phyloP scores from a whole-genome alignment of 2,797 vertebrate genomes.

The Botia kubotai region DNA sequence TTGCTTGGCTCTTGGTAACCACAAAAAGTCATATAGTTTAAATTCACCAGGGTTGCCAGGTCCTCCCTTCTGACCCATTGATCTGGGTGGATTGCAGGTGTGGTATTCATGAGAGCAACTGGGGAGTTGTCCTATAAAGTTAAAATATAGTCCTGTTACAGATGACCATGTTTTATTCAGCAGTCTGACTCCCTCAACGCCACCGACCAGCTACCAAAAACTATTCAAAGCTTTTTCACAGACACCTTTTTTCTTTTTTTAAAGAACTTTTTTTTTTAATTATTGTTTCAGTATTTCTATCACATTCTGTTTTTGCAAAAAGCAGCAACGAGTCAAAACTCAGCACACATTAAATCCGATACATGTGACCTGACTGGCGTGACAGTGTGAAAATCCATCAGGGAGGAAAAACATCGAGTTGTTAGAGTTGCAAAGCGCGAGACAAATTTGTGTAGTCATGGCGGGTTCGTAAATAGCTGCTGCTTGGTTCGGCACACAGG shows the following conservation, averaged over 20 bases:
- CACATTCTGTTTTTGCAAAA: constrained; percentile 19
- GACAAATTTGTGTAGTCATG: neutral
- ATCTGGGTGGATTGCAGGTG: constrained; percentile 75
- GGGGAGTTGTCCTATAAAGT: constrained; percentile 77
- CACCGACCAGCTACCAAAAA: constrained; percentile 35
- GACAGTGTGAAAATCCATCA: neutral
- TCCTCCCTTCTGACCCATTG: constrained; percentile 70
- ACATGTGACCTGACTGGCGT: neutral
- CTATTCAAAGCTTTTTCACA: constrained; percentile 37
- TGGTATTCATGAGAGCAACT: constrained; percentile 73
- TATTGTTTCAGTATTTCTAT: neutral
- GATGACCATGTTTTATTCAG: constrained; percentile 81
- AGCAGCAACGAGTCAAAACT: constrained; percentile 20
- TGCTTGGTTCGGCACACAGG: neutral
- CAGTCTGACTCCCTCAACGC: constrained; percentile 49
- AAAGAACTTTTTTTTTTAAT: too few species aligned
- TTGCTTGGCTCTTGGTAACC: constrained; percentile 54
- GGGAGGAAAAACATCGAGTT: neutral
- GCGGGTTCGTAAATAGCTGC: neutral
- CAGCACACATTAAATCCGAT: neutral
- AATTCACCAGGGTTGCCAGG: constrained; percentile 69
- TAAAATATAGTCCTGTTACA: constrained; percentile 72
- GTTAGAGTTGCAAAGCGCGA: neutral
- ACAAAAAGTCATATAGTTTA: constrained; percentile 60
- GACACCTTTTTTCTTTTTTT: constrained; percentile 1